A percentile compares a stretch with the other conserved stretches of the same genome.
These are phyloP conservation scores for Eucidaris tribuloides DNA, from an alignment of 35 echinoderm and acorn worm genomes.

Conservation along the genomic window DNA sequence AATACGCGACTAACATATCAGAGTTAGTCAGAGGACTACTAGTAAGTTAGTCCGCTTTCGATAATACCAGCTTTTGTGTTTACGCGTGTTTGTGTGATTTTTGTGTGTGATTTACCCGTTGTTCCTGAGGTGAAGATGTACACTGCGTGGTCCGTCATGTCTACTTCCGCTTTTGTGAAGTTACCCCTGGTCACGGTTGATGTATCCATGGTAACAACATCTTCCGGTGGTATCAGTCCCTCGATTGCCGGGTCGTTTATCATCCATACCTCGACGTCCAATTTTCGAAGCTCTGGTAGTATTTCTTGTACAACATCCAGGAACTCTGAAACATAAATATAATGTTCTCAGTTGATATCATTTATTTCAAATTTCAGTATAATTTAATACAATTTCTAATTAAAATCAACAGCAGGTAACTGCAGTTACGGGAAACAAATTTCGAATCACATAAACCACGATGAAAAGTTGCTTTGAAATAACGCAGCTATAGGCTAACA, in stretches of 20 bases:
- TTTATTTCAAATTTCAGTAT: no score
- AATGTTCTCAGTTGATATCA: neutral
- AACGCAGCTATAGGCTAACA: no score
- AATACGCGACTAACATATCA: no score
- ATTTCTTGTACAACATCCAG: neutral
- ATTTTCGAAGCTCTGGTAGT: neutral
- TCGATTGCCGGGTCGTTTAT: neutral
- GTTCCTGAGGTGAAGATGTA: conserved; percentile 24
- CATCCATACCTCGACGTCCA: conserved; percentile 14
- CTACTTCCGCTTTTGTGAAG: neutral
- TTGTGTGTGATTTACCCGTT: neutral
- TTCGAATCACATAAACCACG: no score
- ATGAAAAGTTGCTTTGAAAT: no score
- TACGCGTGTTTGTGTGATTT: no score
- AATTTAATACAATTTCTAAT: no score
- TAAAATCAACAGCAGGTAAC: no score
- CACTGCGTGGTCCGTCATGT: neutral
- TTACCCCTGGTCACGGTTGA: neutral
- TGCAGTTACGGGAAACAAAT: no score
- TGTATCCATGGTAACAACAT: neutral
- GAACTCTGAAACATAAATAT: neutral
- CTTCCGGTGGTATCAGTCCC: neutral
- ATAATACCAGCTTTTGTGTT: no score
- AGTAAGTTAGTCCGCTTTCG: no score
- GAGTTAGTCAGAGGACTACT: no score